phyloP scores from a whole-genome alignment of 2,113 vertebrate genomes.

The Urocitellus parryii region DNA sequence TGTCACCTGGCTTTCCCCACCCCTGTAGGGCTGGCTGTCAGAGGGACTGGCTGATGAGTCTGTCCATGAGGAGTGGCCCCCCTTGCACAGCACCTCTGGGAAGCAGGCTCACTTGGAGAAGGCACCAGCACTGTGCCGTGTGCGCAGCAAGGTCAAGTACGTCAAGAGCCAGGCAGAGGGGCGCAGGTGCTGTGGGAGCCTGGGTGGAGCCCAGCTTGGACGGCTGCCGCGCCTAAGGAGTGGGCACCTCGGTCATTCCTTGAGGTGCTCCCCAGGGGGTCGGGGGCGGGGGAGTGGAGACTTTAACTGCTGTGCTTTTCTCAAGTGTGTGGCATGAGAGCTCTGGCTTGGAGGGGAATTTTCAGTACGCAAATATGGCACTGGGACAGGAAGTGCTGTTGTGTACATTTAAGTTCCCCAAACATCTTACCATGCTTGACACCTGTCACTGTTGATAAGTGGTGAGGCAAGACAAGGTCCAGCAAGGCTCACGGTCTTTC shows the following conservation, averaged over 20 bases:
- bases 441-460: neutral
- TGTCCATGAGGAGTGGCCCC: neutral
- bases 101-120: too few relatives aligned
- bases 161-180: neutral
- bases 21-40: fast-evolving
- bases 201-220: too few relatives aligned
- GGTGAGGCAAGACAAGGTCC: fast-evolving
- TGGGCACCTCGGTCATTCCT: fast-evolving
- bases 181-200: too few relatives aligned
- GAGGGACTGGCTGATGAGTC: neutral
- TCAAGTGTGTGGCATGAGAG: too few relatives aligned
- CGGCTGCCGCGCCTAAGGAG: neutral
- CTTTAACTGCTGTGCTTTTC: neutral
- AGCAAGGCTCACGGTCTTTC: neutral
- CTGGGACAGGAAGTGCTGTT: neutral
- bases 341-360: neutral
- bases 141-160: neutral
- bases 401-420: neutral
- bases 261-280: fast-evolving
- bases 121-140: neutral
- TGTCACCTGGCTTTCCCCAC: fast-evolving
- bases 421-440: neutral
- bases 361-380: neutral
- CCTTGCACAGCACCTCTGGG: neutral
- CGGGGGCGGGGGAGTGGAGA: neutral